Conservation (phyloP, 2,113 vertebrate species). For the Embiotoca jacksoni region DNA sequence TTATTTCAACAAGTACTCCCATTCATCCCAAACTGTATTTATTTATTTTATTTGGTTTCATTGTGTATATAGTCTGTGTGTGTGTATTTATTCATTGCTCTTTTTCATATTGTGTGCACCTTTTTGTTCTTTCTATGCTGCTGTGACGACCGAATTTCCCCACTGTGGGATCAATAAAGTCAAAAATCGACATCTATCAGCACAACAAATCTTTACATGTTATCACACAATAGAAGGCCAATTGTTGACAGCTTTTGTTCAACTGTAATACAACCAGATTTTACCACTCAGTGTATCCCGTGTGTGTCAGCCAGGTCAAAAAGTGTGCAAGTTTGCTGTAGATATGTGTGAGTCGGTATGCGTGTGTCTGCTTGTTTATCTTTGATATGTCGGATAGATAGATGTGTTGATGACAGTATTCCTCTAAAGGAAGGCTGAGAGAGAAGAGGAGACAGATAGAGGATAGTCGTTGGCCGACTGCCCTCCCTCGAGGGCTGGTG, state of each 20-base stretch:
- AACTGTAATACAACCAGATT: neutral
- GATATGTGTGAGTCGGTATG: neutral
- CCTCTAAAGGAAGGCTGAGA: conserved; percentile 59
- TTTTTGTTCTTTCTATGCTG: too few species aligned
- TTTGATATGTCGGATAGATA: conserved; percentile 56
- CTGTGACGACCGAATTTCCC: too few species aligned
- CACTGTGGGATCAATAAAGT: too few species aligned
- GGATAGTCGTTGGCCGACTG: conserved; percentile 64
- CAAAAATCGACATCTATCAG: too few species aligned
- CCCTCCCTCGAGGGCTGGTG: conserved; percentile 65
- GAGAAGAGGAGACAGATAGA: conserved; percentile 70
- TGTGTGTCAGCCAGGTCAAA: conserved; percentile 18
- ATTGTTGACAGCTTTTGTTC: neutral
- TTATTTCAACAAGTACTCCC: too few species aligned
- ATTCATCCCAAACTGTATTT: too few species aligned
- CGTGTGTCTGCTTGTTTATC: conserved; percentile 45
- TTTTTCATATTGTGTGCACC: too few species aligned
- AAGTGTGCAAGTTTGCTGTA: conserved; percentile 11
- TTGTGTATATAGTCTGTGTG: too few species aligned
- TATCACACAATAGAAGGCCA: neutral
- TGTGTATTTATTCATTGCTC: too few species aligned
- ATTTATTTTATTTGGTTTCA: too few species aligned
- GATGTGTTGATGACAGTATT: conserved; percentile 77
- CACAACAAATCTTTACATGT: too few species aligned
- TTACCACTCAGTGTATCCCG: neutral